Percentiles rank a stretch among this genome's conserved stretches.
These are phyloP conservation scores for Drosophila lacteicornis DNA, from an alignment of 1,140 invertebrate species.

Conservation along the genomic window DNA sequence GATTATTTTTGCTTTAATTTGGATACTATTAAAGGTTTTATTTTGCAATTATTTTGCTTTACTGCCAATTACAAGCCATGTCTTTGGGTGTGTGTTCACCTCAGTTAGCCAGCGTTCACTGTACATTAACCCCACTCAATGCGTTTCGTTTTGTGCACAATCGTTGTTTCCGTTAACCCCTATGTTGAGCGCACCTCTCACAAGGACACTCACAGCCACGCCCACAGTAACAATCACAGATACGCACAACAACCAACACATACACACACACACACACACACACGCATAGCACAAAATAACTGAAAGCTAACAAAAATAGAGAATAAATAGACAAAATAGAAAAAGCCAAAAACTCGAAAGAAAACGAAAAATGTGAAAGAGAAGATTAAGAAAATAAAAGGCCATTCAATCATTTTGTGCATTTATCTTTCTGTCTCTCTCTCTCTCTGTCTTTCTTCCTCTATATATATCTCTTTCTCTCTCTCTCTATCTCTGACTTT, in stretches of 20 bases:
- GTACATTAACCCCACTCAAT: constrained; percentile 15
- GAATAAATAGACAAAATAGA: constrained; percentile 19
- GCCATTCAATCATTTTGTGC: constrained; percentile 75
- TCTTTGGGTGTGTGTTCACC: not conserved
- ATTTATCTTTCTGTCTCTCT: constrained; percentile 75
- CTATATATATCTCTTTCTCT: constrained; percentile 27
- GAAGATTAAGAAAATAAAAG: constrained; percentile 5
- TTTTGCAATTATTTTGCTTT: not conserved
- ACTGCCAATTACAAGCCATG: not conserved
- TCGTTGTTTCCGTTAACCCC: constrained; percentile 23
- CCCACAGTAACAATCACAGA: constrained; percentile 1
- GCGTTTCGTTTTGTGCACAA: constrained; percentile 27
- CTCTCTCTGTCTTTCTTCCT: constrained; percentile 44
- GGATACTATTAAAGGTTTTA: not conserved
- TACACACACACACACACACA: constrained; percentile 4
- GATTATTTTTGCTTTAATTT: not conserved
- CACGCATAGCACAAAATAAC: constrained; percentile 31
- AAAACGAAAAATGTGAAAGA: constrained; percentile 26
- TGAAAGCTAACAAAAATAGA: constrained; percentile 28
- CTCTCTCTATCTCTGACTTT: constrained; percentile 54
- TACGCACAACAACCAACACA: constrained; percentile 29
- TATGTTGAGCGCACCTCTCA: constrained; percentile 30
- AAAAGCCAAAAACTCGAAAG: constrained; percentile 34
- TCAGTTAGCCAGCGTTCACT: constrained; percentile 21
- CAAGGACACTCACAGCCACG: not conserved